Evolutionary conservation across 2,888 invertebrate genomes (phyloP), one percentile per base, ranked within the genome.

Genomic region (Saturnia japonica): DNA sequence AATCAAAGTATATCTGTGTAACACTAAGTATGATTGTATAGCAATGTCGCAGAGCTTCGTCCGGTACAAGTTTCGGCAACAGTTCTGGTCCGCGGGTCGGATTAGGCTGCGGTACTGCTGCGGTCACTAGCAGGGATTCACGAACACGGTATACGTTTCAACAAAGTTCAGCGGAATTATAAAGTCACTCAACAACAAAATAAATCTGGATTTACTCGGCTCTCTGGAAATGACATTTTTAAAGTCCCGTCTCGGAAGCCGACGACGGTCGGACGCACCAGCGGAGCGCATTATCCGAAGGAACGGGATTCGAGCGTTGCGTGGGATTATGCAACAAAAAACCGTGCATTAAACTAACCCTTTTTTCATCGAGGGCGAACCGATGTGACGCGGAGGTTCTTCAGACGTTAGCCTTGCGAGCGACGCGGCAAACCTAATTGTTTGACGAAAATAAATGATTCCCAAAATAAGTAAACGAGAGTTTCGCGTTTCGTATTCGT

Each of bases 401-500:
- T 90, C 88, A 87, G 87, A 83, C 80, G 80, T 81, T 83, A 85
- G 85, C 87, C 88, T 85, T 86, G 87, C 85, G 79, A 80, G 78
- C 87, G 86, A 89, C 87, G 85, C 82, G 85, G 80, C 83, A 86
- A 82, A 84, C 89, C 89, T 92, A 93, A 93, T 93, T 93, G 91
- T 90, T 91, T 91, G 90, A 93, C 91, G 91, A 91, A 91, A 93
- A 93, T 91, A 93, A 93, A 93, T 93, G 91, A 92, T 91, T 88
- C 89, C 83, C 82, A 87, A 91, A 92, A 92, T 91, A 91, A 91
- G 90, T 90, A 90, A 91, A 92, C 88, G 91, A 88, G 91, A 90
- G 87, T 89, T 91, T 91, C 86, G 87, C 90, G 89, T 91, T 91
- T 85, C 85, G 85, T 85, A 87, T 89, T 60, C 9, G 40, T 88